Conservation (phyloP, 2,113 vertebrate species). For the Riparia riparia region DNA sequence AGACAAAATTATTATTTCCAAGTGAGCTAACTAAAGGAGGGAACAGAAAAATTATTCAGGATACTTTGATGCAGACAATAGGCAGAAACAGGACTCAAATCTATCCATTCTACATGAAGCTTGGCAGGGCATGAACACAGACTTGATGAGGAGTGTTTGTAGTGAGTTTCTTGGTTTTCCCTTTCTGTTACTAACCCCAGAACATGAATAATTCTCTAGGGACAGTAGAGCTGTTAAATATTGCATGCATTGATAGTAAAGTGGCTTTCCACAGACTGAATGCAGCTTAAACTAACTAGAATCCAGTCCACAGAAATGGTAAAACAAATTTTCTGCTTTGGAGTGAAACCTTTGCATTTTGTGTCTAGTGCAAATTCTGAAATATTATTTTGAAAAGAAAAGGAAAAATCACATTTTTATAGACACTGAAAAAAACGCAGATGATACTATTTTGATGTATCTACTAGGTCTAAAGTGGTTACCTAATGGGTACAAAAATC, state of each 20-base stretch:
- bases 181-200: neutral
- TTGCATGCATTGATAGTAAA: neutral
- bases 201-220: neutral
- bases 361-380: neutral
- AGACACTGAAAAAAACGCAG: neutral
- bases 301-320: neutral
- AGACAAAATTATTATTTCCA: neutral
- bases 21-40: neutral
- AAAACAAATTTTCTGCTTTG: neutral
- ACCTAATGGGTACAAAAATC: neutral
- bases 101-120: neutral
- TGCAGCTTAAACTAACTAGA: neutral
- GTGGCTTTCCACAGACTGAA: neutral
- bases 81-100: neutral
- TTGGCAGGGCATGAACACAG: neutral
- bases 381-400: neutral
- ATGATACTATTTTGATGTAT: neutral
- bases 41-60: neutral
- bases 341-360: neutral
- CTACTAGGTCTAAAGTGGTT: neutral
- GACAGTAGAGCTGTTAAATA: neutral
- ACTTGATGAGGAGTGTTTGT: neutral
- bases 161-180: neutral
- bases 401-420: neutral
- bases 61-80: neutral